Evolutionary conservation across 1,140 invertebrate species (phyloP), one percentile per base, ranked within the genome.

Genomic region (Cherax destructor): DNA sequence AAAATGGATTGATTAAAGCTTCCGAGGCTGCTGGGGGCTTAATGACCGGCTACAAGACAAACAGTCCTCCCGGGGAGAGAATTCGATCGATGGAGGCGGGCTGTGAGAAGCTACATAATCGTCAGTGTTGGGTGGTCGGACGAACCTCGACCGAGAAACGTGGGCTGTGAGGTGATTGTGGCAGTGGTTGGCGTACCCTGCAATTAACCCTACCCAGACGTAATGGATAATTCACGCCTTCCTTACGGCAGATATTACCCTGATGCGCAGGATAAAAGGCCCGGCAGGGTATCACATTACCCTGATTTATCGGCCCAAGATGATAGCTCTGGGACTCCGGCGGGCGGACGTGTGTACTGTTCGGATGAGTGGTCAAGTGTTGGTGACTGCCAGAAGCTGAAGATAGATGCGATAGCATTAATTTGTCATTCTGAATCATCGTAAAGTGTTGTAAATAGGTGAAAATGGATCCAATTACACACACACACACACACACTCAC

Each of bases 171-270:
- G 56, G 50, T 85, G 76, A 85, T 85, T 85, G 89, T 69, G 83
- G 83, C 74, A 21, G 77, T 56, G 24, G 61, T 56, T 69, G 65
- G n/a, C 69, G 80, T 52, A 86, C 80, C 83, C 74, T 41, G 61
- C 89, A 91, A 91, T 91, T 91, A 91, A 76, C 83, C 69, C 76
- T 11, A 83, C n/a, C 74, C 76, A 49, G 72, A 56, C 74, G 89
- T 91, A 91, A 86, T 91, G 89, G 89, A 89, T 65, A 74, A 91
- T 91, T 91, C 89, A 91, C 89, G 86, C 89, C 83, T 91, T 85
- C 85, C 85, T 91, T 91, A 91, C 89, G 52, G 24, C 74, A 18
- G 89, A 78, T 91, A 91, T 91, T 85, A 91, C 59, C 41, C 49
- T 85, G 89, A 91, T 91, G 74, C 77, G 86, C 89, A 91, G 65